Evolutionary conservation across 2,888 invertebrate species (phyloP), one percentile per base, ranked within the genome.

Genomic region (Dicyrtomina minuta): DNA sequence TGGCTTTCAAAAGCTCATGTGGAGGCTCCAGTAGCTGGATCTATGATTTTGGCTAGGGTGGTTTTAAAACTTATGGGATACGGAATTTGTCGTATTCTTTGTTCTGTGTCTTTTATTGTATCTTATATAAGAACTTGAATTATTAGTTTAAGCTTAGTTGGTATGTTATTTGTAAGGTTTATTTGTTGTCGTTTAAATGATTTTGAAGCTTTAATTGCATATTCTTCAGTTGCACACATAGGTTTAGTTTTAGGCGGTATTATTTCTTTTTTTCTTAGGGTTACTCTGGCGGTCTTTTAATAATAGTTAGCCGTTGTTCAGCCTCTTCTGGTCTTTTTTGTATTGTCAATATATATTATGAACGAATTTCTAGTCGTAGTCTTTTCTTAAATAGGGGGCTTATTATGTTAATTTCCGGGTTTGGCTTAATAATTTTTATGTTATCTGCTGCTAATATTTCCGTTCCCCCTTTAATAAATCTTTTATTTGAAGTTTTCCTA

Each of bases 1-100:
- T 90, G 89, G 80, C 81, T 89, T 33, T 89, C 89, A 72, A 89
- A 88, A 66, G 89, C 89, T 82, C 89, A 90, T 87, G 89, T 90
- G 1, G 89, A 90, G 75, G 89, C 89, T 68, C 89, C 90, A 4
- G 84, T 89, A 74, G 84, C 87, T 1, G 89, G 89, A 0, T 90
- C 89, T 1, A 89, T 90, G 83, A 87, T 90, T 86, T 87, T 90
- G 82, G 89, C 89, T 0, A 89, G 88, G 0, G 83, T 90, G 82
- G 85, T 89, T 79, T 84, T 90, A 82, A 90, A 90, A 80, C 84
- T 89, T 83, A 89, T 89, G 0, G 88, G 88, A 0, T 90, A 89
- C 84, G 89, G 89, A n/a, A n/a, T n/a, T n/a, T n/a, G n/a, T n/a
- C 88, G 88, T 0, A n/a, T n/a, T n/a, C n/a, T n/a, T n/a, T n/a